Conservation (phyloP, 37 sponge, comb jelly and placozoan species). For the Oscarella lobularis region DNA sequence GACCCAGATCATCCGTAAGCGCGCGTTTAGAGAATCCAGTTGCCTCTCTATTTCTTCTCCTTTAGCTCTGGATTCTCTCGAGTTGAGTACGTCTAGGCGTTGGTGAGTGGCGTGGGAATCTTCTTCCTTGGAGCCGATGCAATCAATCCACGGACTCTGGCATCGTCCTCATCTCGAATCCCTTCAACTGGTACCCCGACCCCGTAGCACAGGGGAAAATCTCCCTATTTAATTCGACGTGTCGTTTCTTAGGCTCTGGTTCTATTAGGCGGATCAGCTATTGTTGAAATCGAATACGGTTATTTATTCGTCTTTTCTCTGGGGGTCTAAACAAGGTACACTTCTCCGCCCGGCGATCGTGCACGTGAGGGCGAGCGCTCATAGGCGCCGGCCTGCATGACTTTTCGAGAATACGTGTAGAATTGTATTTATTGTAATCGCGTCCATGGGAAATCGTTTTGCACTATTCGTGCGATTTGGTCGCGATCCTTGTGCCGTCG, state of each 20-base stretch:
- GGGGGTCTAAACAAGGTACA: not conserved
- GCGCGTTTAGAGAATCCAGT: not conserved
- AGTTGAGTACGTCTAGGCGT: slow-evolving; percentile 84
- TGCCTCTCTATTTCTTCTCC: not conserved
- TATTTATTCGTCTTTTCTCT: not conserved
- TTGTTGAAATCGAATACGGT: slow-evolving; percentile 68
- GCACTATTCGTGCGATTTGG: slow-evolving; percentile 61
- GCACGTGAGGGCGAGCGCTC: slow-evolving; percentile 69
- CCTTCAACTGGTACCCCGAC: slow-evolving; percentile 63
- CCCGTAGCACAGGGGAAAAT: no score
- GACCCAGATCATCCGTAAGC: slow-evolving; percentile 92
- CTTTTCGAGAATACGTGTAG: slow-evolving; percentile 79
- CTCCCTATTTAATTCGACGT: no score
- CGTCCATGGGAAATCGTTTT: not conserved
- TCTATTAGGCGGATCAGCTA: slow-evolving; percentile 60
- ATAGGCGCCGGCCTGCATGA: slow-evolving; percentile 39
- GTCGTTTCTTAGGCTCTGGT: slow-evolving; percentile 56
- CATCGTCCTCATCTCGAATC: slow-evolving; percentile 62
- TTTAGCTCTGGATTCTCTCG: slow-evolving; percentile 79
- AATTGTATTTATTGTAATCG: not conserved
- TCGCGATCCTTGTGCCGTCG: slow-evolving; percentile 87
- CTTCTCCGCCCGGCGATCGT: slow-evolving; percentile 49
- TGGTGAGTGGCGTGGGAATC: slow-evolving; percentile 91
- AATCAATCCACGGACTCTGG: slow-evolving; percentile 45
- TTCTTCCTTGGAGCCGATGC: slow-evolving; percentile 95